These are phyloP conservation scores for Drosophila auraria DNA, from an alignment of 1,140 invertebrate genomes.

Conservation along the genomic window DNA sequence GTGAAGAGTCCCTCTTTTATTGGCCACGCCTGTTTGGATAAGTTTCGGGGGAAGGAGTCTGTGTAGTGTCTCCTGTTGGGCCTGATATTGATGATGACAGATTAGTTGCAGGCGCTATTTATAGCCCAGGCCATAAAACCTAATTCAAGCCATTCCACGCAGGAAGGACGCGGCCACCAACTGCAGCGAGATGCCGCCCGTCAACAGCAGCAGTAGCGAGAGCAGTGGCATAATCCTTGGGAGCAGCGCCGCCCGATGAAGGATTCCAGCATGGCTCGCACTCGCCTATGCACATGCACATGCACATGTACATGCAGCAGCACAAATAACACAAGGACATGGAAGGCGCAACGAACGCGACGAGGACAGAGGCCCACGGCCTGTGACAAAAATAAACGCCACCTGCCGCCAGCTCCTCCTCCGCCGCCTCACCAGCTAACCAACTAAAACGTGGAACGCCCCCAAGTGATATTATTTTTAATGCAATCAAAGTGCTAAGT, in stretches of 20 bases:
- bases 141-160: slow-evolving; percentile 64
- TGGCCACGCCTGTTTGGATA: slow-evolving; percentile 4
- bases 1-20: not conserved
- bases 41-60: not conserved
- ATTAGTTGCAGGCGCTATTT: slow-evolving; percentile 61
- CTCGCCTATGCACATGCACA: slow-evolving; percentile 26
- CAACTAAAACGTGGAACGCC: slow-evolving; percentile 49
- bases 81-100: slow-evolving; percentile 62
- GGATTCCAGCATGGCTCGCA: slow-evolving; percentile 64
- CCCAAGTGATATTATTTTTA: slow-evolving; percentile 68
- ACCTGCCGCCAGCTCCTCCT: slow-evolving; percentile 34
- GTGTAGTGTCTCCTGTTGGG: slow-evolving; percentile 10
- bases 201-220: slow-evolving; percentile 50
- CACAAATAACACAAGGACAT: slow-evolving; percentile 82
- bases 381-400: slow-evolving; percentile 60
- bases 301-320: slow-evolving; percentile 21
- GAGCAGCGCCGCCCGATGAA: slow-evolving; percentile 29
- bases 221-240: slow-evolving; percentile 20
- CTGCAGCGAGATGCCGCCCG: slow-evolving; percentile 46
- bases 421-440: slow-evolving; percentile 45
- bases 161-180: slow-evolving; percentile 54
- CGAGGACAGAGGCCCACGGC: slow-evolving; percentile 60
- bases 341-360: slow-evolving; percentile 70
- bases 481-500: slow-evolving; percentile 76
- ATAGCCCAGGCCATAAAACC: slow-evolving; percentile 50